Evolutionary conservation across 2,888 invertebrate genomes (phyloP), one percentile per base, ranked within the genome.

Genomic region (Muschampia plurimacula): DNA sequence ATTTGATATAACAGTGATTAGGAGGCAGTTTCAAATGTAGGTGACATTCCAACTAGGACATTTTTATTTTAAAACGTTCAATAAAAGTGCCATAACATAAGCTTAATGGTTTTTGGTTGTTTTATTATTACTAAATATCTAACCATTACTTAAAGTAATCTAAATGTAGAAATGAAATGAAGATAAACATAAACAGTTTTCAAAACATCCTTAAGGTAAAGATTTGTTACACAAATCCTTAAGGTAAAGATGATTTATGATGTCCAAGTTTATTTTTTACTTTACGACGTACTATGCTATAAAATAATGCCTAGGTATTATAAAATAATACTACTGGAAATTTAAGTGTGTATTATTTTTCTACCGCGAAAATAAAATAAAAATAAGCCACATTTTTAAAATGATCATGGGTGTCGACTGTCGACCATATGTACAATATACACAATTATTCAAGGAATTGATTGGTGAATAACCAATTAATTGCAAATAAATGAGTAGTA

Each of bases 401-500:
- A 57, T 12, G 44, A 57, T 28, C 12, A 57, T 55, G 55, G 55
- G 55, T n/a, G 7, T n/a, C n/a, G 44, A 46, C 39, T 46, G 44
- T 46, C 3, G 44, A 12, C 44, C 44, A 10, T 12, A 46, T 55
- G 55, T 64, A 39, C 13, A 13, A 13, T 28, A 60, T 55, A 55
- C 55, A 22, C 28, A 28, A 49, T 7, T 39, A 7, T 10, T 55
- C 22, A 3, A 22, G 55, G 5, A 62, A 75, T 70, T 62, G 57
- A 67, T 28, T 28, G 9, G 55, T 57, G 12, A 74, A 69, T 41
- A 74, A 52, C n/a, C 10, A 69, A 68, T 60, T 68, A 74, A 74
- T 76, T 82, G 86, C 86, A 89, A 90, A 89, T 82, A 84, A 80
- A 81, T 80, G 15, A 86, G 82, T 82, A 84, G 78, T 83, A 81